phyloP scores from a whole-genome alignment of 2,113 vertebrate species.

The Onychostoma macrolepis region DNA sequence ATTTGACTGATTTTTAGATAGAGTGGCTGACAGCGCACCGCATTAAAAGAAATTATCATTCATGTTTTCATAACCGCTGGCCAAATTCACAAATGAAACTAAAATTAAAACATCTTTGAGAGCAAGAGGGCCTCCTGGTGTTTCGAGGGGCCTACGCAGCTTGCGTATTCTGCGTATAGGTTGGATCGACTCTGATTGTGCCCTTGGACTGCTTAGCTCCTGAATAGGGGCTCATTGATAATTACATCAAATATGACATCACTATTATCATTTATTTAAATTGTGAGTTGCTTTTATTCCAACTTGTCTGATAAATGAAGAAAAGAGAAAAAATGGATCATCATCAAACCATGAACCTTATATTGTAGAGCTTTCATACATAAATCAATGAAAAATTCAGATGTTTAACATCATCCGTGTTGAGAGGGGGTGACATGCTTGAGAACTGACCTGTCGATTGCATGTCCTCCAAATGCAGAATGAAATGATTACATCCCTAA shows the following conservation, averaged over 20 bases:
- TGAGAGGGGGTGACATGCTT: background rate
- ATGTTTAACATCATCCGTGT: background rate
- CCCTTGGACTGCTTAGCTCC: background rate
- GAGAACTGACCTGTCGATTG: slow-evolving; percentile 24
- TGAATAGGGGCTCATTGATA: background rate
- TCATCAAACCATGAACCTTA: background rate
- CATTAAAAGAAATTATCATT: too few species aligned
- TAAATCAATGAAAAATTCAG: slow-evolving; percentile 10
- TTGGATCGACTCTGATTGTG: too few species aligned
- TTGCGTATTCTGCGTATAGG: too few species aligned
- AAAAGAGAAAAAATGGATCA: background rate
- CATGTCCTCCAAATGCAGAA: slow-evolving; percentile 29
- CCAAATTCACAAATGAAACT: too few species aligned
- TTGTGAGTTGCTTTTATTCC: background rate
- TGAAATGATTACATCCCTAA: slow-evolving; percentile 53
- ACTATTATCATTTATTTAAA: background rate
- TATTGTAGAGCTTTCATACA: background rate
- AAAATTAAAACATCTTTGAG: too few species aligned
- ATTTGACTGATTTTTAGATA: too few species aligned
- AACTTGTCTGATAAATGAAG: background rate
- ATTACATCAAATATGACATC: background rate
- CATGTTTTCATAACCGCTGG: too few species aligned
- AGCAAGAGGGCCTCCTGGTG: too few species aligned
- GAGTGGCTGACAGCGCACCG: too few species aligned
- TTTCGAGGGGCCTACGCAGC: too few species aligned